Evolutionary conservation across 2,888 invertebrate species (phyloP), one percentile per base, ranked within the genome.

Genomic region (Oxytorus armatus): DNA sequence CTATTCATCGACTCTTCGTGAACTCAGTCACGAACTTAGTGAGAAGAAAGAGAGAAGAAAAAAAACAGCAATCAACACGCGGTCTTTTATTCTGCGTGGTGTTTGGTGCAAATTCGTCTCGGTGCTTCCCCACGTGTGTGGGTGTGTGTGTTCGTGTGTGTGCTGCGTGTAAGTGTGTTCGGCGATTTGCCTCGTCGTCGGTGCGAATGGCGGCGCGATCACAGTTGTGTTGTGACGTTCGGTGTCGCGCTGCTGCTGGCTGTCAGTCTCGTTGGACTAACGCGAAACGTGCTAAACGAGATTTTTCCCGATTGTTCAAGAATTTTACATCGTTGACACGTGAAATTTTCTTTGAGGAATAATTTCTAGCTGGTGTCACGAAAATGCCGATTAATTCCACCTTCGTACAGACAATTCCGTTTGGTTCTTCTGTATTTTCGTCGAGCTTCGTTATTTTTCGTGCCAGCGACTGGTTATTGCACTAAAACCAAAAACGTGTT

Each of bases 171-270:
- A 59, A 68, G 63, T 82, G 79, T 84, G 79, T 82, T 63, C 68
- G 65, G 53, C 63, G 72, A 44, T 70, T 70, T 47, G 63, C 59
- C 36, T 66, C 49, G 51, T 59, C 57, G 61, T 81, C 81, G 79
- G n/a, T 42, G 84, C 85, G 85, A 87, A 88, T 87, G 87, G 88
- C 88, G 86, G 84, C 85, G 82, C 82, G 83, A 63, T 79, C 69
- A 83, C 81, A 81, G 81, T 84, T 81, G 81, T 86, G 86, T 86
- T 87, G 88, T 88, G 87, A 88, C 87, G 88, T 85, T 83, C 81
- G 81, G 84, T 84, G 83, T 73, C 84, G 85, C 78, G 49, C 49
- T 49, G 49, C 49, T 49, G 23, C 72, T 84, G 84, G 82, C 86
- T 88, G 87, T 88, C 88, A 87, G 83, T 86, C 76, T 72, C 53